phyloP scores from a whole-genome alignment of 2,888 invertebrate species.

The Leptopilina myrica region DNA sequence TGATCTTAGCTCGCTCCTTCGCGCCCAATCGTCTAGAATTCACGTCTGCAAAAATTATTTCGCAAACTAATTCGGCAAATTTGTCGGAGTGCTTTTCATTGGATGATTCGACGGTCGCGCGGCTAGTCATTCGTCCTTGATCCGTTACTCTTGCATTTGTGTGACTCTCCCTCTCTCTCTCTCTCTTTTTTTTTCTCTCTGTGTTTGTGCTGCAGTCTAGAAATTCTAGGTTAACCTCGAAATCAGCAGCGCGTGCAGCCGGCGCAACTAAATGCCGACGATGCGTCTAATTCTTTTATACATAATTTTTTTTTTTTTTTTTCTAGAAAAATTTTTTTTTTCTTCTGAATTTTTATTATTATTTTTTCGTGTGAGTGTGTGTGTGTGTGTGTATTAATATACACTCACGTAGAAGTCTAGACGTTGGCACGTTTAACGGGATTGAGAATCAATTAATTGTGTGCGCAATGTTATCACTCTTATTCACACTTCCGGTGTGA shows the following conservation, averaged over 20 bases:
- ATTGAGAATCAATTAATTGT: conserved; percentile 30
- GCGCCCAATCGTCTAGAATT: conserved; percentile 35
- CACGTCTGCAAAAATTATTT: conserved; percentile 27
- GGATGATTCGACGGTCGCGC: conserved; percentile 28
- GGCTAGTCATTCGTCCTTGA: conserved; percentile 59
- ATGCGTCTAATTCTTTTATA: too few species aligned
- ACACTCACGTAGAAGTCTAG: neutral
- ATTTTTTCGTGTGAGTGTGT: neutral
- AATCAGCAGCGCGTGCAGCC: conserved; percentile 58
- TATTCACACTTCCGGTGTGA: conserved; percentile 40
- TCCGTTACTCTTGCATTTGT: conserved; percentile 56
- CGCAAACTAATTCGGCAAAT: conserved; percentile 16
- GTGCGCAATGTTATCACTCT: conserved; percentile 19
- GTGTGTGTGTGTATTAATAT: neutral
- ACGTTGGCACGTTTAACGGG: conserved; percentile 7
- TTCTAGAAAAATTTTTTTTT: too few species aligned
- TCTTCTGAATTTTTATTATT: too few species aligned
- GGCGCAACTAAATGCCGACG: conserved; percentile 39
- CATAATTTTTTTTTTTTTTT: too few species aligned
- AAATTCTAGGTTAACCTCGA: conserved; percentile 56
- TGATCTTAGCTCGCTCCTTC: conserved; percentile 16
- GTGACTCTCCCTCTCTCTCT: too few species aligned
- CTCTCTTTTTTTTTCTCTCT: too few species aligned
- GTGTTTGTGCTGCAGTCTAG: conserved; percentile 22
- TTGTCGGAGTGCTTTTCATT: conserved; percentile 19